Conservation (phyloP, 2,888 invertebrate species). For the Xestia rhomboidea region DNA sequence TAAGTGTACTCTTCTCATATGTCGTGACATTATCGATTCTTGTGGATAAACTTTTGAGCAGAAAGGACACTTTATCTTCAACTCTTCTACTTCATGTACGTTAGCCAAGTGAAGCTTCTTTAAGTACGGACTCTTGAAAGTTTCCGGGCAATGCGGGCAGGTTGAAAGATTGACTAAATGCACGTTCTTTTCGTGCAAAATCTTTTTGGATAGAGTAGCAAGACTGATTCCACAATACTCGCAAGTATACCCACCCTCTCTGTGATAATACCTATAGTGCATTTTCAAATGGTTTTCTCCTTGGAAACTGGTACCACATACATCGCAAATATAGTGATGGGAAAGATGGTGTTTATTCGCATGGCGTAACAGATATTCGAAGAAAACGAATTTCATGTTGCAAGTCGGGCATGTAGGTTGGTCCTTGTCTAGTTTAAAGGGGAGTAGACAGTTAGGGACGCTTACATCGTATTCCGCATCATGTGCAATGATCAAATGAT, state of each 20-base stretch:
- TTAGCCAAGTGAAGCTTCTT: constrained; percentile 86
- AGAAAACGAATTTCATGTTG: constrained; percentile 85
- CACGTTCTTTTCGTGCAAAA: constrained; percentile 86
- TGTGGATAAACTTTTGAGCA: constrained; percentile 88
- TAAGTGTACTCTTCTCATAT: constrained; percentile 91
- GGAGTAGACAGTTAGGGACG: constrained; percentile 85
- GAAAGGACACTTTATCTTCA: constrained; percentile 86
- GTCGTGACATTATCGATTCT: constrained; percentile 91
- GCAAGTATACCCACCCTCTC: constrained; percentile 85
- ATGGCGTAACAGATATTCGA: constrained; percentile 85
- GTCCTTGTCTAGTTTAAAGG: constrained; percentile 85
- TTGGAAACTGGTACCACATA: constrained; percentile 87
- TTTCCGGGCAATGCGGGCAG: constrained; percentile 85
- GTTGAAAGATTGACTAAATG: constrained; percentile 83
- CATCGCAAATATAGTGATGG: constrained; percentile 88
- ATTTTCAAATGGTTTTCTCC: constrained; percentile 87
- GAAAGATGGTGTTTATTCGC: constrained; percentile 86
- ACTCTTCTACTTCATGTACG: constrained; percentile 84
- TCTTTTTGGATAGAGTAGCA: constrained; percentile 84
- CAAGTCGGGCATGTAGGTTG: constrained; percentile 86
- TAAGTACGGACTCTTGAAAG: constrained; percentile 86
- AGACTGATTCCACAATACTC: constrained; percentile 88
- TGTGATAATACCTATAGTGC: constrained; percentile 87
- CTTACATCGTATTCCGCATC: constrained; percentile 86
- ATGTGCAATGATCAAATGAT: constrained; percentile 86